phyloP scores from a whole-genome alignment of 2,888 invertebrate species.

The Mythimna impura region DNA sequence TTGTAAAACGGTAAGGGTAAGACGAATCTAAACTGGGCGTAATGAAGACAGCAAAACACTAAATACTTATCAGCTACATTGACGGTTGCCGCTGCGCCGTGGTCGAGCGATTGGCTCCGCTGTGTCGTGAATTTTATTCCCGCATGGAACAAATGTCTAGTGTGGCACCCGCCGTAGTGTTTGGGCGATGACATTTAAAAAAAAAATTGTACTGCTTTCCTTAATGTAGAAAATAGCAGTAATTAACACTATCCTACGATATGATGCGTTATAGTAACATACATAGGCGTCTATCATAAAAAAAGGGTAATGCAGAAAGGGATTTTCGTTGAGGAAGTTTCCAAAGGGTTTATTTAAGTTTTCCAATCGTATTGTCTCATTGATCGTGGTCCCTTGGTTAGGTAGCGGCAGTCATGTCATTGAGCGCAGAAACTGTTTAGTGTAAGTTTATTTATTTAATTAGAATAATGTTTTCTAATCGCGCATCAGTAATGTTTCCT shows the following conservation, averaged over 20 bases:
- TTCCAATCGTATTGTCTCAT: neutral
- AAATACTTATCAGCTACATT: neutral
- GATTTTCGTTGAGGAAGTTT: neutral
- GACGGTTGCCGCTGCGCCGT: no score
- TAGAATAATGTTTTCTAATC: slow-evolving; percentile 4
- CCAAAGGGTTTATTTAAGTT: neutral
- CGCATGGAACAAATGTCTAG: no score
- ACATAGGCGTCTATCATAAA: neutral
- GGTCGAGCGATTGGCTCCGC: no score
- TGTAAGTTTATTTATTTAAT: neutral
- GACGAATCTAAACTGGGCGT: neutral
- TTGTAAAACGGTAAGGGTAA: no score
- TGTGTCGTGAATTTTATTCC: no score
- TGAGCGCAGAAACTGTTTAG: slow-evolving; percentile 7
- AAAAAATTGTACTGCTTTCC: neutral
- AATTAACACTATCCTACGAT: neutral
- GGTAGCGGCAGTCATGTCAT: neutral
- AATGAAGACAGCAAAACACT: neutral
- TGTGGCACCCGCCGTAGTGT: no score
- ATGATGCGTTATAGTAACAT: neutral
- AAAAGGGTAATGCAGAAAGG: slow-evolving; percentile 8
- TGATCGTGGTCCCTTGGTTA: neutral
- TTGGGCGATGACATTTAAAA: no score
- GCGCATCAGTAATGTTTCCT: slow-evolving; percentile 26
- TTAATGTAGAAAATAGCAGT: neutral